Conservation (phyloP, 2,797 vertebrate species). For the Sebastes minor region DNA sequence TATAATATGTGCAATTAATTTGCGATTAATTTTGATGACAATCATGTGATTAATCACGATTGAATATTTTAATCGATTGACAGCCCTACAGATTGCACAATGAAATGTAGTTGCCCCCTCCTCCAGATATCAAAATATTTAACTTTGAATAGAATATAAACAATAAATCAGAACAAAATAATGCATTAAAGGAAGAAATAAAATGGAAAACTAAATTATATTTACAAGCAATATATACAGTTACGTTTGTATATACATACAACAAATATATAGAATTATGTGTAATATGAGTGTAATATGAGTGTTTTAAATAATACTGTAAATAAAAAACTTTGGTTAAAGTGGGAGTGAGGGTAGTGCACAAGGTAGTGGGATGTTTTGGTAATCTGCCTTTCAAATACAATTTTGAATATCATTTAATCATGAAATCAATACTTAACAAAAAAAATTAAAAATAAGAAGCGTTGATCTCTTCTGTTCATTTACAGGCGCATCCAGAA, state of each 20-base stretch:
- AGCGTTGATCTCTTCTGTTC: not conserved
- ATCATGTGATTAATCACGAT: no score
- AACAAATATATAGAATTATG: no score
- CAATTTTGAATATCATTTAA: not conserved
- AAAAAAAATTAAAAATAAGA: not conserved
- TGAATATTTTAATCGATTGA: no score
- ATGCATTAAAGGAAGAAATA: not conserved
- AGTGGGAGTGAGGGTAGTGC: no score
- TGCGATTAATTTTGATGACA: no score
- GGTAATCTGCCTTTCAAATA: not conserved
- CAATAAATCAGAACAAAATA: not conserved
- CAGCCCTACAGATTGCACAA: not conserved
- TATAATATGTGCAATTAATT: no score
- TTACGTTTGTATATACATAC: not conserved
- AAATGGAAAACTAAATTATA: not conserved
- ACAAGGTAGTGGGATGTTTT: no score
- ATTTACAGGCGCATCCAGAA: conserved; percentile 32
- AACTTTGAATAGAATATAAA: not conserved
- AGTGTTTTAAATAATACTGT: no score
- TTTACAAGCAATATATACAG: not conserved
- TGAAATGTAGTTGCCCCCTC: not conserved
- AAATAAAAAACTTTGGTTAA: no score
- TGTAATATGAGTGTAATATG: no score
- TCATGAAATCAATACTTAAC: not conserved
- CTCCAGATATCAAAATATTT: no score